Evolutionary conservation across 2,888 invertebrate species (phyloP).

Genomic region (Drosophila monieri): DNA sequence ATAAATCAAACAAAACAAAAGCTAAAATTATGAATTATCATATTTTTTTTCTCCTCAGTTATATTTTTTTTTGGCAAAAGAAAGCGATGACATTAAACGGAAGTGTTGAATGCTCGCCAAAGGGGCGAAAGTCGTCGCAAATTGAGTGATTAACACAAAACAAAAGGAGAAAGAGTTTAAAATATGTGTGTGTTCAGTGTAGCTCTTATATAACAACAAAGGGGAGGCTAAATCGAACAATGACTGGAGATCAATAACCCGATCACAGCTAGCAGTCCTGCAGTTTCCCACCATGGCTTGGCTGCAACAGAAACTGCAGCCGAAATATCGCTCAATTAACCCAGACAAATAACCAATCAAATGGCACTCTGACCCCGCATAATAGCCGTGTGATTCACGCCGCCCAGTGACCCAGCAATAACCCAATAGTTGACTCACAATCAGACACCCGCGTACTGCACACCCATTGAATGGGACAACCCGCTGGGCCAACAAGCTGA

Average conservation of each 20-base stretch:
- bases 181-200: conserved; percentile 3
- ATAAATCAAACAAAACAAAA: conserved; percentile 57
- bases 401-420: conserved; percentile 34
- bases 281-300: conserved; percentile 17
- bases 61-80: conserved; percentile 50
- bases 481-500: conserved; percentile 41
- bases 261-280: not conserved
- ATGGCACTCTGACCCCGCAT: conserved; percentile 44
- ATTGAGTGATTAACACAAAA: conserved; percentile 36
- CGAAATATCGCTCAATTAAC: conserved; percentile 44
- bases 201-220: conserved; percentile 6
- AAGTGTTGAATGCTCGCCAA: conserved; percentile 47
- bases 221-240: not conserved
- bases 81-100: conserved; percentile 69
- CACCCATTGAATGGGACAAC: conserved; percentile 40
- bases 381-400: conserved; percentile 58
- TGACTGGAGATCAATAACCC: conserved; percentile 23
- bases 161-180: conserved; percentile 4
- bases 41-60: conserved; percentile 6
- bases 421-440: conserved; percentile 50
- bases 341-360: conserved; percentile 28
- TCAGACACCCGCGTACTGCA: conserved; percentile 29
- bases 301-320: conserved; percentile 2
- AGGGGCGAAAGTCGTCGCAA: conserved; percentile 62
- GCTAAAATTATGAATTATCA: conserved; percentile 27